Base-by-base conservation (phyloP, 1,140 invertebrate species). In the Parasteatoda tepidariorum region DNA sequence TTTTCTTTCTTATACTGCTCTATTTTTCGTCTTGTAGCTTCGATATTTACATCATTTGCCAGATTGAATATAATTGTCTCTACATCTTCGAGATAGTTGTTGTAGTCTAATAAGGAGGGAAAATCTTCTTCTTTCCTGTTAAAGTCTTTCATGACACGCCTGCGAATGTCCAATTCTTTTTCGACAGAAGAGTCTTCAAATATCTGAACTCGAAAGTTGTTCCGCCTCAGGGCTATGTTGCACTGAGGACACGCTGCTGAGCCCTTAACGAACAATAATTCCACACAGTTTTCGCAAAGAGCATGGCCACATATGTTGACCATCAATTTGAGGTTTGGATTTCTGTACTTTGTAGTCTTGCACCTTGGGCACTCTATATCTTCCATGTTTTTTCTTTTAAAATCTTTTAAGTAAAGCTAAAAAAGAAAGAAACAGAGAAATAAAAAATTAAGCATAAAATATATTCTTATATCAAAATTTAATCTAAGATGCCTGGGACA, bases 291-390 rank as follows among this genome's bases (percentile, higher is more conserved):
- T 89, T 99, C 97, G 90, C 98, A 99, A 85, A 99, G 90, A 22
- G 96, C 94, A 91, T 99, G 98, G 6, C 98, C 98, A 90, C 98
- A 99, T 66, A 97, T 93, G 89, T 99, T 99, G 70, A 99, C 97
- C 95, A 99, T 95, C 90, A 99, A 92, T 89, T 98, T 98, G 41
- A 99, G 89, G 0, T 95, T 96, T 31, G 97, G 97, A 91, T 99
- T 99, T 90, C 97, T 92, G 88, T 98, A 99, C 91, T 99, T 99
- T 62, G 96, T 98, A 31, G 97, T 98, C 92, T 98, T 98, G 90
- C 98, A 99, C 89, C 96, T 92, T 84, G 98, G 98, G 90, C 98
- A 99, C 18, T 93, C 94, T 89, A 96, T 94, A 87, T 97, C 96
- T 61, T 86, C 87, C 87, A 88, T 87, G n/a, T n/a, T n/a, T n/a